A percentile compares a stretch with the other conserved stretches of the same genome.
Conservation (phyloP, 2,888 invertebrate genomes). For the Tuta absoluta region DNA sequence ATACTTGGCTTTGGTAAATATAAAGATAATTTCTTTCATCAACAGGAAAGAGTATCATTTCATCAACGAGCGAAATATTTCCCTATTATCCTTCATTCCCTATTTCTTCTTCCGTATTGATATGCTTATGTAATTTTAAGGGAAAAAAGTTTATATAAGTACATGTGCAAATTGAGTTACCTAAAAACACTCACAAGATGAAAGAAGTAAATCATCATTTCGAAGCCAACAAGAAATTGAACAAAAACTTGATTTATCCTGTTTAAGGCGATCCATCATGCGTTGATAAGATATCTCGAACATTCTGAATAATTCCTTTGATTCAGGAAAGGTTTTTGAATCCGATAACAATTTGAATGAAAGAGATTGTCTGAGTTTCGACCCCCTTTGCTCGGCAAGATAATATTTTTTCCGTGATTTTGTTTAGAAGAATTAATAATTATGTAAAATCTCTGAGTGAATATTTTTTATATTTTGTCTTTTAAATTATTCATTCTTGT, state of each 20-base stretch:
- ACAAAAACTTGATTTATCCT: constrained; percentile 69
- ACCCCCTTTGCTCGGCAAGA: constrained; percentile 16
- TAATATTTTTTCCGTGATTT: constrained; percentile 13
- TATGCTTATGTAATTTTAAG: neutral
- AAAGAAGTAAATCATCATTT: constrained; percentile 2
- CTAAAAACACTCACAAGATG: constrained; percentile 24
- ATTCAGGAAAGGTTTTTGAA: constrained; percentile 29
- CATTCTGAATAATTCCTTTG: constrained; percentile 33
- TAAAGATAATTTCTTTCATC: too few relatives aligned
- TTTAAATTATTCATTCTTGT: neutral
- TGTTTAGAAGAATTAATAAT: constrained; percentile 1
- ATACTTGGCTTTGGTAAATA: too few relatives aligned
- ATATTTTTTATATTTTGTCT: neutral
- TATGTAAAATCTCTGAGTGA: neutral
- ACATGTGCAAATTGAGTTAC: neutral
- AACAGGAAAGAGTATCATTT: too few relatives aligned
- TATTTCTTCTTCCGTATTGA: neutral
- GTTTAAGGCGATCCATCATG: constrained; percentile 66
- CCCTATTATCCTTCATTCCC: too few relatives aligned
- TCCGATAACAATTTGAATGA: constrained; percentile 22
- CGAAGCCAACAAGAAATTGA: constrained; percentile 9
- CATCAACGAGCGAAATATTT: too few relatives aligned
- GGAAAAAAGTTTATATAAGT: too few relatives aligned
- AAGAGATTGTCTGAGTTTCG: constrained; percentile 16
- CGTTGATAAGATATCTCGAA: constrained; percentile 52